These are phyloP conservation scores for Lasius fuliginosus DNA, from an alignment of 2,888 invertebrate species.

Conservation along the genomic window DNA sequence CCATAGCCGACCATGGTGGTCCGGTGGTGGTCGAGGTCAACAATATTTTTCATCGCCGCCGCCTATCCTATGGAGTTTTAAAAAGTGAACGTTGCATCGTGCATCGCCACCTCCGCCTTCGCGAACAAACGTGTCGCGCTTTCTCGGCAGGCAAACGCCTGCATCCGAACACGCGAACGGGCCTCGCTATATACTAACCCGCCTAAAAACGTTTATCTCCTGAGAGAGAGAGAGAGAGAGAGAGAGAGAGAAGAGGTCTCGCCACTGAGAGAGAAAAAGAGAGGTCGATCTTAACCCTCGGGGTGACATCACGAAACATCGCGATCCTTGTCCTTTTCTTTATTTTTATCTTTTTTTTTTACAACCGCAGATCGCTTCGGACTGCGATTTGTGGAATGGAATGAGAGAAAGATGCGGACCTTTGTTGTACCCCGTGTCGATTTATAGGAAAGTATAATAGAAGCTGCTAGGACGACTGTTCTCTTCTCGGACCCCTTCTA, in stretches of 20 bases:
- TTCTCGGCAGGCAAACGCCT: constrained; percentile 63
- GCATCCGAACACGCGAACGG: constrained; percentile 25
- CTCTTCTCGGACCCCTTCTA: background rate
- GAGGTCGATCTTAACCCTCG: constrained; percentile 38
- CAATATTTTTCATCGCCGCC: constrained; percentile 29
- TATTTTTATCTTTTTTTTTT: background rate
- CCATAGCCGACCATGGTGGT: constrained; percentile 37
- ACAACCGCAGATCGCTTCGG: background rate
- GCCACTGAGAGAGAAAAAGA: background rate
- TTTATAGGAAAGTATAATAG: background rate
- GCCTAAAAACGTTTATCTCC: constrained; percentile 61
- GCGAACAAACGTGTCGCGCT: constrained; percentile 71
- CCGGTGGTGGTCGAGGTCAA: constrained; percentile 68
- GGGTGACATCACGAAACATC: constrained; percentile 29
- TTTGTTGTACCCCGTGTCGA: background rate
- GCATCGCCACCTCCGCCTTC: constrained; percentile 61
- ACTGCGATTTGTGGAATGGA: constrained; percentile 4
- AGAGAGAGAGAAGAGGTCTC: too few species aligned
- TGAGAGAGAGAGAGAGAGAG: too few species aligned
- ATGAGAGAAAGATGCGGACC: background rate
- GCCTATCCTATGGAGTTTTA: constrained; percentile 57
- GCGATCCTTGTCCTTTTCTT: constrained; percentile 6
- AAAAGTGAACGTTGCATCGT: constrained; percentile 76
- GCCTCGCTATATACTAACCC: constrained; percentile 59
- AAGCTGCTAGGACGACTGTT: background rate